Base-by-base conservation (phyloP, 37 sponge, comb jelly and placozoan genomes). In the Petrosia ficiformis region DNA sequence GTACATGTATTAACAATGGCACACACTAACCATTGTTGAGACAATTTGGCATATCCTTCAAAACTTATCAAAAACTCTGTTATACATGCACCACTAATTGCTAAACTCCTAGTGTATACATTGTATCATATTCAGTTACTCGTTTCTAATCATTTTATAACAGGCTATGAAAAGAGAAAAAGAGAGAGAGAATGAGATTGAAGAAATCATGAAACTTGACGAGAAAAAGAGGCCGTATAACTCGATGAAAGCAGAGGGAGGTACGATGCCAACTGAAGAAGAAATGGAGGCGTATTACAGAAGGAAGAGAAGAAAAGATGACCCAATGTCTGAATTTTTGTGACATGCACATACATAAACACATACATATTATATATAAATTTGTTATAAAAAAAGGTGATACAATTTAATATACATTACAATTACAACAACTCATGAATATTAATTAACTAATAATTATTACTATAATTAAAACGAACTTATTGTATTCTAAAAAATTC, bases 201-300 rank as follows among this genome's bases (percentile, higher is more conserved):
- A 86, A 4, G 57, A 42, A 25, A 4, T 82, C 32, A 38, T 88
- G 61, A 73, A 70, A 0, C 29, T 88, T 71, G 93, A 95, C 32
- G 99, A 95, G 68, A 59, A 95, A 43, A 98, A 95, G 77, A 67
- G 99, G 64, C 87, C 87, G 0, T 98, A 95, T 85, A 80, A 95
- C 64, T 92, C 95, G n/a, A 88, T 98, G 93, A 67, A 66, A 44
- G 87, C 80, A 26, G 93, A 96, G 48, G 59, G 42, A 2, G 48
- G 63, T 0, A 28, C 41, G n/a, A 61, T 63, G 36, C 96, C 96
- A 10, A 91, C 99, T 21, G 99, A 98, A 44, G 99, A 98, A 74
- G 95, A 98, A 65, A 92, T 95, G 89, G 99, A 98, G 70, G 95
- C 93, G 19, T 95, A 63, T 42, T 58, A 73, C 8, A 44, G 79